A percentile compares a stretch with the other conserved stretches of the same genome.
These are phyloP conservation scores for Geothlypis trichas DNA, from an alignment of 2,113 vertebrate species.

Conservation along the genomic window DNA sequence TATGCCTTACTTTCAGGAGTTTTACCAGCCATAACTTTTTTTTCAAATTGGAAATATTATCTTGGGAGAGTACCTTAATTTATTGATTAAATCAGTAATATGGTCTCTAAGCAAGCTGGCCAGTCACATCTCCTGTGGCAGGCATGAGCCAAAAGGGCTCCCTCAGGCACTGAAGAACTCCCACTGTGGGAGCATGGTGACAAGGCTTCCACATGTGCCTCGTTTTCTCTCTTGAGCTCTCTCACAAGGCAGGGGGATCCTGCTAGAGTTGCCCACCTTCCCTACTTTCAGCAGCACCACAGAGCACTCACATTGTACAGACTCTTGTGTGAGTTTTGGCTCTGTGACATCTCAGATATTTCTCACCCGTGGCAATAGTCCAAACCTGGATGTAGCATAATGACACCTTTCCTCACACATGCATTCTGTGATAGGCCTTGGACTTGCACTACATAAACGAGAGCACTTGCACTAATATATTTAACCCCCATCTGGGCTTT, in stretches of 20 bases:
- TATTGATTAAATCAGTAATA: neutral
- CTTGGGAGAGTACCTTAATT: neutral
- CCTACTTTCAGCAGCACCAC: neutral
- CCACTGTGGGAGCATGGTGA: fast-evolving
- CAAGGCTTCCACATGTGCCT: neutral
- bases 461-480: neutral
- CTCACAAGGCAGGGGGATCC: neutral
- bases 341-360: neutral
- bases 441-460: neutral
- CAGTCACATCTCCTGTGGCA: neutral
- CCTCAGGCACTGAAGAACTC: neutral
- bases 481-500: neutral
- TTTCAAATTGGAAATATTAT: neutral
- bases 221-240: neutral
- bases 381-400: neutral
- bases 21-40: neutral
- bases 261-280: neutral
- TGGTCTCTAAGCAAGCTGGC: neutral
- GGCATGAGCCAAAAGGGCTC: neutral
- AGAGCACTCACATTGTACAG: neutral
- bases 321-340: neutral
- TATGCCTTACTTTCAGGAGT: neutral
- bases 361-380: neutral
- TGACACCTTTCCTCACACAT: neutral
- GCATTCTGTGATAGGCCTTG: neutral